Percentiles rank a stretch among this genome's conserved stretches.
Conservation (phyloP, 2,113 vertebrate genomes). For the Psilopsiagon aurifrons region DNA sequence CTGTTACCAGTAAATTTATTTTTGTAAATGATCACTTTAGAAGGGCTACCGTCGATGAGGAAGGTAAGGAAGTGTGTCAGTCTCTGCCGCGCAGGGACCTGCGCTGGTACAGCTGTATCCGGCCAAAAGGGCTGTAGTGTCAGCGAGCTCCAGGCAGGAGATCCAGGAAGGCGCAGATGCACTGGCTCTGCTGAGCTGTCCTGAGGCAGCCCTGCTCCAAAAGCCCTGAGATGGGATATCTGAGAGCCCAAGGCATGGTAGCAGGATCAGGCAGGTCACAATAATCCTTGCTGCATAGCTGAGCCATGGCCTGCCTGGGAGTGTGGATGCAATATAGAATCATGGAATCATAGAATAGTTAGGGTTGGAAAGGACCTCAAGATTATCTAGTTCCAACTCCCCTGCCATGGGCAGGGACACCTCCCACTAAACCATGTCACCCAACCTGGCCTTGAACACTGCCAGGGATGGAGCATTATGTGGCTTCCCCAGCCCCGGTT, state of each 20-base stretch:
- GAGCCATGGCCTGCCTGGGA: rapidly evolving
- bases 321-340: rapidly evolving
- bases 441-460: too few species aligned
- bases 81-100: background rate
- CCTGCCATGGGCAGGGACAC: too few species aligned
- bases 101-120: rapidly evolving
- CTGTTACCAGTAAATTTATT: background rate
- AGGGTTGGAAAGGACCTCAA: too few species aligned
- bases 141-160: background rate
- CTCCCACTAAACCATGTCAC: too few species aligned
- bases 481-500: background rate
- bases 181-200: background rate
- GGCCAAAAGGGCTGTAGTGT: rapidly evolving
- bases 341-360: too few species aligned
- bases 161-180: rapidly evolving
- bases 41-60: background rate
- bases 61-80: too few species aligned
- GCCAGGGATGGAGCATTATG: too few species aligned
- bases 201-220: background rate
- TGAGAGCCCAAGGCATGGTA: background rate
- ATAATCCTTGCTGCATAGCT: background rate
- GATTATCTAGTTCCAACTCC: too few species aligned
- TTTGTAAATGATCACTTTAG: background rate
- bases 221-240: background rate
- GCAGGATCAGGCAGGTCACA: background rate